A percentile compares a stretch with the other conserved stretches of the same genome.
Conservation (phyloP, 2,888 invertebrate species). For the Mythimna impura region DNA sequence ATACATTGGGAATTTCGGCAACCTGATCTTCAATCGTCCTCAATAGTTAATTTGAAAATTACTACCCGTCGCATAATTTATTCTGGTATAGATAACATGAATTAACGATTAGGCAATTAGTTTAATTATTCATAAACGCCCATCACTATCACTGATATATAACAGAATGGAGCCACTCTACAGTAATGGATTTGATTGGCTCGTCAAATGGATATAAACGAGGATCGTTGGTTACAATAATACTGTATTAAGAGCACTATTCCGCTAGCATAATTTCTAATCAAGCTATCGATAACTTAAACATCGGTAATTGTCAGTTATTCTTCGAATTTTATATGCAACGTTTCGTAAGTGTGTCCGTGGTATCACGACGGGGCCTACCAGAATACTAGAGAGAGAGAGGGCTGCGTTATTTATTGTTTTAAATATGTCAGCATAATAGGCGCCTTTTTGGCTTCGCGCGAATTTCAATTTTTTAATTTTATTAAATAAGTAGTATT, state of each 20-base stretch:
- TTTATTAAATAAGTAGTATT: too few species aligned
- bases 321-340: too few species aligned
- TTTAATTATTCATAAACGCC: slow-evolving; percentile 58
- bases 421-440: too few species aligned
- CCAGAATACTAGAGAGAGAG: too few species aligned
- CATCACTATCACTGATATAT: slow-evolving; percentile 46
- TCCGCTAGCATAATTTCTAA: neutral
- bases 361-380: too few species aligned
- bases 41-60: slow-evolving; percentile 45
- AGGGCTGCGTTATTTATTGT: too few species aligned
- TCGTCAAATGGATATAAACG: slow-evolving; percentile 41
- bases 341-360: too few species aligned
- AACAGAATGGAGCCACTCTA: slow-evolving; percentile 44
- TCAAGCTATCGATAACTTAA: neutral
- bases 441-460: too few species aligned
- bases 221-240: slow-evolving; percentile 27
- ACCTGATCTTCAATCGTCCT: slow-evolving; percentile 1
- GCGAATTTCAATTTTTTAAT: too few species aligned
- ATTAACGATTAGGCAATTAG: slow-evolving; percentile 44
- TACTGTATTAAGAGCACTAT: slow-evolving; percentile 6
- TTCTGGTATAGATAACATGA: slow-evolving; percentile 36
- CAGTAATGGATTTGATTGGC: slow-evolving; percentile 54
- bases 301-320: too few species aligned
- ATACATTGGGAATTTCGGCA: neutral
- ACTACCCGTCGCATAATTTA: slow-evolving; percentile 32